Percentiles rank a stretch among this genome's conserved stretches.
Evolutionary conservation across 2,888 invertebrate species (phyloP).

Genomic region (Erebia palarica): DNA sequence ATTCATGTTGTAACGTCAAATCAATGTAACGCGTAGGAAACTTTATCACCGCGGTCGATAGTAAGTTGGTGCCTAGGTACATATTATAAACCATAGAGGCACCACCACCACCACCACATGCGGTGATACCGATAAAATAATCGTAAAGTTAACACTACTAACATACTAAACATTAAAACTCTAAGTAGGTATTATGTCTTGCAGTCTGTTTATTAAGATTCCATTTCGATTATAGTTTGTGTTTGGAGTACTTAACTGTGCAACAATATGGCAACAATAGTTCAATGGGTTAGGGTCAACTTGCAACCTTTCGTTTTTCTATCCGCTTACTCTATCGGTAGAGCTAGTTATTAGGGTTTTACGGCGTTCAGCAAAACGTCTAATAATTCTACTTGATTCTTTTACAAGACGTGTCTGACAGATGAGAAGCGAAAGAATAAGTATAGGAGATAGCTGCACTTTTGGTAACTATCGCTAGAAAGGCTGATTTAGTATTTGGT

Average conservation of each 20-base stretch:
- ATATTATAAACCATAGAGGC: background rate
- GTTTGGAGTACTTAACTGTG: background rate
- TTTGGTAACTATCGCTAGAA: too few relatives aligned
- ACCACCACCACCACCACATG: constrained; percentile 5
- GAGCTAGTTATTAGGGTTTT: background rate
- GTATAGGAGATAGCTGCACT: too few relatives aligned
- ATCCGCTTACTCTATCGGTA: background rate
- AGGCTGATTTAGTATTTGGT: too few relatives aligned
- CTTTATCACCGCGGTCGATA: constrained; percentile 29
- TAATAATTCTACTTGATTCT: too few relatives aligned
- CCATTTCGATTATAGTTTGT: background rate
- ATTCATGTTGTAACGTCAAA: too few relatives aligned
- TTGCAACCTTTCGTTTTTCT: constrained; percentile 8
- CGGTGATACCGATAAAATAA: constrained; percentile 18
- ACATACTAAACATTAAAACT: background rate
- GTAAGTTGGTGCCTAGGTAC: background rate
- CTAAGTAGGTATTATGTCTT: background rate
- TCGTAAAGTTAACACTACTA: background rate
- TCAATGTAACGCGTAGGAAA: constrained; percentile 12
- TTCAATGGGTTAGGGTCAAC: constrained; percentile 1
- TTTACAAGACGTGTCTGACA: too few relatives aligned
- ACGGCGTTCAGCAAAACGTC: background rate
- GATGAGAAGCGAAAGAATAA: too few relatives aligned
- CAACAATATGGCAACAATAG: background rate
- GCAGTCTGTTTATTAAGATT: background rate